Percentiles rank a stretch among this genome's conserved stretches.
These are phyloP conservation scores for Nemopilema nomurai DNA, from an alignment of 30 jellyfish, hydroid and myxozoan genomes.

Conservation along the genomic window DNA sequence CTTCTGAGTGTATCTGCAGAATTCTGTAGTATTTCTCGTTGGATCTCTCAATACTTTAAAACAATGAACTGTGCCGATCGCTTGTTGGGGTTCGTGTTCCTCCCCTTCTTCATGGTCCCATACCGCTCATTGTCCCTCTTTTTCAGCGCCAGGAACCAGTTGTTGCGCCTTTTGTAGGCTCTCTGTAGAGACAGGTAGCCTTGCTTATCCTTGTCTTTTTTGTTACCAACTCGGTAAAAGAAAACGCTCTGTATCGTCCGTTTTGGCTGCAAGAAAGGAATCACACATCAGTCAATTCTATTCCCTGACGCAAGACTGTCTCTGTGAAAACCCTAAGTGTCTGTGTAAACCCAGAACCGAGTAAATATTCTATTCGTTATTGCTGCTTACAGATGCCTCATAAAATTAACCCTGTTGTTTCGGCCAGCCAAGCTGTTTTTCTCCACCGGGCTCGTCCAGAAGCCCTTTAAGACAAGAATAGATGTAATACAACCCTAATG, in stretches of 20 bases:
- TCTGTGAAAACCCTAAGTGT: too few relatives aligned
- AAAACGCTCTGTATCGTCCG: conserved; percentile 55
- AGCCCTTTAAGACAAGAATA: too few relatives aligned
- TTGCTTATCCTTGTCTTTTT: conserved; percentile 1
- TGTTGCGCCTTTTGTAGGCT: conserved; percentile 26
- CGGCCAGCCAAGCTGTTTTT: too few relatives aligned
- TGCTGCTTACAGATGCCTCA: too few relatives aligned
- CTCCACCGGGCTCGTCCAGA: too few relatives aligned
- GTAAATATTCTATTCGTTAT: too few relatives aligned
- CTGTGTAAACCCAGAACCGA: too few relatives aligned
- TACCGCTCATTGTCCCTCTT: conserved; percentile 33
- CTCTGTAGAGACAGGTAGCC: conserved; percentile 31
- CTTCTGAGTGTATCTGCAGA: not conserved
- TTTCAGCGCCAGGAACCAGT: conserved; percentile 53
- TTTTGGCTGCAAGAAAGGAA: conserved; percentile 24
- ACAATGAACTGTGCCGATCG: conserved; percentile 52
- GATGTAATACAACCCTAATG: too few relatives aligned
- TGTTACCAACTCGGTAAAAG: conserved; percentile 58
- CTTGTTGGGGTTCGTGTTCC: conserved; percentile 37
- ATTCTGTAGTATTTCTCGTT: not conserved
- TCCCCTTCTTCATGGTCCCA: conserved; percentile 56
- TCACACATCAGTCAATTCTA: too few relatives aligned
- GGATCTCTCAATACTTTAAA: conserved; percentile 4
- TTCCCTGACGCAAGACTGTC: too few relatives aligned
- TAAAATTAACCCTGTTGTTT: too few relatives aligned